Base-by-base conservation (phyloP, 2,888 invertebrate species). In the Tinea pellionella region DNA sequence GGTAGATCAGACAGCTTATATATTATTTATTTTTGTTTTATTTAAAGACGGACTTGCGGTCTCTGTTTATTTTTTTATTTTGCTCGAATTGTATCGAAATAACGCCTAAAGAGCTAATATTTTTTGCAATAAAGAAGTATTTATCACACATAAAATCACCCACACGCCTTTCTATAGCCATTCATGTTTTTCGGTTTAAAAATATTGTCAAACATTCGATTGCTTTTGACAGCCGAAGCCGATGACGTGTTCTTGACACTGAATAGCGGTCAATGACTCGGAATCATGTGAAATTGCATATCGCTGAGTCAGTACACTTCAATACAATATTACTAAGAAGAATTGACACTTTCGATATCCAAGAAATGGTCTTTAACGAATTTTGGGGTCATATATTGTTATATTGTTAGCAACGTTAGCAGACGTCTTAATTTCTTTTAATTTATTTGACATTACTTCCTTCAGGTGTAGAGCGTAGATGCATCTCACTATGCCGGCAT, bases 221-320 rank as follows among this genome's bases (percentile, higher is more conserved):
- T 53, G 24, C 12, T 32, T 57, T 19, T 32, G 57, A 57, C 57
- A 57, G 57, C n/a, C 32, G 15, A 32, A 57, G 32, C 13, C 32
- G 32, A 32, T 57, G 57, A 57, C 57, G 32, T 57, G 57, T 16
- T 57, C 57, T 57, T 57, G 57, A 57, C 57, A 57, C 30, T 57
- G 30, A 57, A 30, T 15, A 15, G 32, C 57, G 57, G 57, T 57
- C 57, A 57, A 32, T 57, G 57, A 29, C 57, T 57, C 15, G 32
- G 32, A 32, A 57, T 57, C 32, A 32, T 57, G 32, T 13, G 57
- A 57, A 57, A 57, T 32, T 30, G 32, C 57, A 32, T 29, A 15
- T 57, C 30, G 57, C 32, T 57, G 57, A 57, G 57, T 57, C 57
- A 57, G 24, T n/a, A 19, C 55, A 47, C 47, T 47, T 47, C 13